These are phyloP conservation scores for Oreochromis niloticus DNA, from an alignment of 2,113 vertebrate species.

Conservation along the genomic window DNA sequence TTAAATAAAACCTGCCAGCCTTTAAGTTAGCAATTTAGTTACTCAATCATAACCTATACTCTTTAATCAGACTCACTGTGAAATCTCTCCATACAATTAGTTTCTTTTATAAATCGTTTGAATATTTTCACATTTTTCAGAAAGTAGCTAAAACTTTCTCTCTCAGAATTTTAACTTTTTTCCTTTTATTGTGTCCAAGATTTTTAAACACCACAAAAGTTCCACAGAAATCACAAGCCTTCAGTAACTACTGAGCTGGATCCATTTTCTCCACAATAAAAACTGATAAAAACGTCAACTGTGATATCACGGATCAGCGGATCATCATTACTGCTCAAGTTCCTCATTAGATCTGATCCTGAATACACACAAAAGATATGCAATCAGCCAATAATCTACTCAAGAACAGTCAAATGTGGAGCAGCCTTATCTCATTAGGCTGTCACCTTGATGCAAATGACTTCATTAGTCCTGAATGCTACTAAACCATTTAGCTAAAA, in stretches of 20 bases:
- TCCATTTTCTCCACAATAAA: neutral
- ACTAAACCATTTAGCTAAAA: constrained; percentile 37
- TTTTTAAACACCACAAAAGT: neutral
- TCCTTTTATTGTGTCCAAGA: neutral
- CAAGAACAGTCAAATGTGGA: neutral
- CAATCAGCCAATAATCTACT: neutral
- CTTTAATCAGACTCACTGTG: neutral
- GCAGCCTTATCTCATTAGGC: constrained; percentile 54
- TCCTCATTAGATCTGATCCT: constrained; percentile 12
- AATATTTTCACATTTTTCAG: neutral
- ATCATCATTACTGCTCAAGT: neutral
- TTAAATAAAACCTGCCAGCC: neutral
- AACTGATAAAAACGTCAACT: neutral
- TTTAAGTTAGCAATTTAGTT: neutral
- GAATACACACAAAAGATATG: neutral
- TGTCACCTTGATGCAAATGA: constrained; percentile 30
- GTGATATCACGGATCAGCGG: neutral
- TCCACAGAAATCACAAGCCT: neutral
- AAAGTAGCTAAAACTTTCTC: neutral
- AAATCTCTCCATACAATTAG: neutral
- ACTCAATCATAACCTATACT: neutral
- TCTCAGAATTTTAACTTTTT: neutral
- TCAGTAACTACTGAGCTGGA: neutral
- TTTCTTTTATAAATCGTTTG: neutral
- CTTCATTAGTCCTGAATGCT: constrained; percentile 33